phyloP scores from a whole-genome alignment of 2,888 invertebrate genomes.

The Lepidocyrtinus sp. region DNA sequence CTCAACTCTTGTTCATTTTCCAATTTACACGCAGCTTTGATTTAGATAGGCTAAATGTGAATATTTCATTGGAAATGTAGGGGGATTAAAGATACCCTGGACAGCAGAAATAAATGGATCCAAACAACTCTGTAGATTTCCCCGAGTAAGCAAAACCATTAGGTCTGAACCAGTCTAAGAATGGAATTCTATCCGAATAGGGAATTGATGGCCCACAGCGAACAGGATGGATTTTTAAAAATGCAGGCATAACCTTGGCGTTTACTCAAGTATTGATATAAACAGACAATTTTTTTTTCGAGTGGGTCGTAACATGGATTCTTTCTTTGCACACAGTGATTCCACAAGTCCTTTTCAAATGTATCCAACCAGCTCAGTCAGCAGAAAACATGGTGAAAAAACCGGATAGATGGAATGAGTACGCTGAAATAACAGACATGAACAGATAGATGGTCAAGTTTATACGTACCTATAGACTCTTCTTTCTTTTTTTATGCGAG shows the following conservation, averaged over 20 bases:
- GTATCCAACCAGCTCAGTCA: not conserved
- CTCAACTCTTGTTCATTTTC: too few relatives aligned
- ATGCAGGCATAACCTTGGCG: not conserved
- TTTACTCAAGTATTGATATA: conserved; percentile 6
- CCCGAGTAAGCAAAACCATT: not conserved
- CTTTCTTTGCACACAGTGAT: conserved; percentile 24
- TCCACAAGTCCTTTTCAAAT: conserved; percentile 40
- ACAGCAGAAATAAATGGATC: not conserved
- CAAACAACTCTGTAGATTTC: conserved; percentile 32
- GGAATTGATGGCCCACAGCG: conserved; percentile 36
- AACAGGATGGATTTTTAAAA: conserved; percentile 34
- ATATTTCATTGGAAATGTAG: conserved; percentile 23
- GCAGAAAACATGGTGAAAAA: conserved; percentile 12
- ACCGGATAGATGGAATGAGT: not conserved
- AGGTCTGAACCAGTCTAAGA: not conserved
- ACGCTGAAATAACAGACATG: not conserved
- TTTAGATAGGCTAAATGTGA: not conserved
- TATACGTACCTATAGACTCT: not conserved
- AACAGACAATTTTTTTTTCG: conserved; percentile 9
- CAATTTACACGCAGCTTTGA: too few relatives aligned
- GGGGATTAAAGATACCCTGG: not conserved
- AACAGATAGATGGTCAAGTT: conserved; percentile 15
- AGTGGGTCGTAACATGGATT: conserved; percentile 5
- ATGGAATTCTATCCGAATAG: conserved; percentile 28
- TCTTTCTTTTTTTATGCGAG: not conserved